Conservation (phyloP, 1,140 invertebrate genomes). For the Cydia splendana region DNA sequence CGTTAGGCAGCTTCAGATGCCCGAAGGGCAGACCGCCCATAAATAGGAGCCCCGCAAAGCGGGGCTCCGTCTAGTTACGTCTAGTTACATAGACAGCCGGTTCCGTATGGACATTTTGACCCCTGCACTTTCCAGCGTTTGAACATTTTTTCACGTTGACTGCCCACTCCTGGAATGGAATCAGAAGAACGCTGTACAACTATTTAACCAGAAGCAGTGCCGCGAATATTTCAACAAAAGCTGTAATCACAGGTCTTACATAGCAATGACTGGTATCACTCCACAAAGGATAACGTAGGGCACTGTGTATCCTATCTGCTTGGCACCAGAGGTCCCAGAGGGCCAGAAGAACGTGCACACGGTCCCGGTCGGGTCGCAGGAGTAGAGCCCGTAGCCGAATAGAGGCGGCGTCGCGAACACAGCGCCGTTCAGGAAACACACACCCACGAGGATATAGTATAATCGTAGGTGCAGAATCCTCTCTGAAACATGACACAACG, state of each 20-base stretch:
- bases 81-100: too few species aligned
- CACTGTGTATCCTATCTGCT: slow-evolving; percentile 68
- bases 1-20: too few species aligned
- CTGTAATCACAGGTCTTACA: slow-evolving; percentile 54
- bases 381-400: slow-evolving; percentile 75
- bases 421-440: slow-evolving; percentile 67
- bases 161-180: too few species aligned
- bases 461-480: slow-evolving; percentile 68
- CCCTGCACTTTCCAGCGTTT: too few species aligned
- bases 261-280: slow-evolving; percentile 68
- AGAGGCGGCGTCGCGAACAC: slow-evolving; percentile 74
- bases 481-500: slow-evolving; percentile 58
- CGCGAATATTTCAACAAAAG: too few species aligned
- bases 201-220: too few species aligned
- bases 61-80: too few species aligned
- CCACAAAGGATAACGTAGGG: slow-evolving; percentile 71
- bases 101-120: too few species aligned
- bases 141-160: too few species aligned
- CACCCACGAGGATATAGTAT: slow-evolving; percentile 66
- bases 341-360: slow-evolving; percentile 74
- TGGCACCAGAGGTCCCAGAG: slow-evolving; percentile 55
- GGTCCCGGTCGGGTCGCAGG: slow-evolving; percentile 75
- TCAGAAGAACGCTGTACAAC: too few species aligned
- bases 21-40: too few species aligned
- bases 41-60: too few species aligned